Evolutionary conservation across 2,113 vertebrate genomes (phyloP), one percentile per base, ranked within the genome.

Genomic region (Galeopterus variegatus): DNA sequence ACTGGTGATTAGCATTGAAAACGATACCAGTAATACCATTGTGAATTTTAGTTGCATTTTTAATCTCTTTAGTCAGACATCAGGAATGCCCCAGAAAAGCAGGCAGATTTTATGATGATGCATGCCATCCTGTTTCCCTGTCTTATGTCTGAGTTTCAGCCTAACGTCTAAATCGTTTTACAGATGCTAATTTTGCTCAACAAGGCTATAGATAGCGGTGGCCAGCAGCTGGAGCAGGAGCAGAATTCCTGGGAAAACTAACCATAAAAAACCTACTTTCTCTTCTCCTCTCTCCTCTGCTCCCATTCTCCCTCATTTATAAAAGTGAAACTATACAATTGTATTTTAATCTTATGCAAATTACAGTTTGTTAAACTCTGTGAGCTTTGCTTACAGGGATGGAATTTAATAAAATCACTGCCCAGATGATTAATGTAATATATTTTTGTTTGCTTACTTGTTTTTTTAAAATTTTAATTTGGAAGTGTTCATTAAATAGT

Each of bases 401-500:
- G 31, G 23, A 82, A 76, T 90, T 88, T 96, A 81, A 93, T 87
- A 64, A 94, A 93, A 77, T 89, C 64, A 36, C 48, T 79, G 28
- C 24, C 75, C 41, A 82, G 23, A 14, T 93, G 41, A 90, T 87
- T 83, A 92, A 70, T 88, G 13, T 1, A n/a, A 12, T 92, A n/a
- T 48, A 69, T 23, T 93, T 62, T 50, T 65, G 17, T 56, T 93
- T 95, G 54, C 24, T 72, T 93, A 41, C 6, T 83, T 86, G 5
- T 50, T 90, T 87, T 93, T 93, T 92, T 77, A 58, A 89, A 95
- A 93, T 84, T 11, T 36, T 80, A 83, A 96, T n/a, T 88, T 94
- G 45, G 41, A 76, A 94, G 26, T 84, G 28, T 31, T 94, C 54
- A 72, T 88, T 23, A 94, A 88, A 60, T 75, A 92, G 58, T 86